Percentiles rank a stretch among this genome's conserved stretches.
Conservation (phyloP, 1,140 invertebrate genomes). For the Achatina immaculata region DNA sequence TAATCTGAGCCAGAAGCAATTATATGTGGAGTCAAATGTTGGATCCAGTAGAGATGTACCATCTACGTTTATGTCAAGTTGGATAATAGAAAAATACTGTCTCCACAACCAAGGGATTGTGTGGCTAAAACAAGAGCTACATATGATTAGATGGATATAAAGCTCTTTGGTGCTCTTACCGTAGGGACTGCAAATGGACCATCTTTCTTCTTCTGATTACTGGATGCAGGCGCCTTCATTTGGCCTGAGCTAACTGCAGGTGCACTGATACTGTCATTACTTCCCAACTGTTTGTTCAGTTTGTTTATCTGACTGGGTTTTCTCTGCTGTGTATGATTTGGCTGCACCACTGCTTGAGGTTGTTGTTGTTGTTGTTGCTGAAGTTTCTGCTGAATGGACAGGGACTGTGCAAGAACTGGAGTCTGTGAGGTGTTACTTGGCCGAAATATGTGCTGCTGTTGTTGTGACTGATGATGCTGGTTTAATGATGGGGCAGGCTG, state of each 20-base stretch:
- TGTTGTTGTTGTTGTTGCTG: background rate
- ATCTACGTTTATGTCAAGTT: too few species aligned
- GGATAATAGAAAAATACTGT: too few species aligned
- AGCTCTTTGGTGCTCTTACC: constrained; percentile 13
- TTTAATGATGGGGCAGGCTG: constrained; percentile 12
- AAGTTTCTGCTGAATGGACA: constrained; percentile 15
- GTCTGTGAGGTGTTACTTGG: constrained; percentile 3
- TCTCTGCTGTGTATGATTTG: background rate
- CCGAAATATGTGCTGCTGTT: constrained; percentile 1
- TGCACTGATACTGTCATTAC: constrained; percentile 15
- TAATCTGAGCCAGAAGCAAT: too few species aligned
- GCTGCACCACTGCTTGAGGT: background rate
- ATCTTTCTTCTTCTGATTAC: constrained; percentile 29
- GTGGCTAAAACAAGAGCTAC: too few species aligned
- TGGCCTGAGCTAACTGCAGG: constrained; percentile 28
- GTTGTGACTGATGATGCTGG: constrained; percentile 19
- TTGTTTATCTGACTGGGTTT: constrained; percentile 12
- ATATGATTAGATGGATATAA: background rate
- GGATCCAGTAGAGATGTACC: too few species aligned
- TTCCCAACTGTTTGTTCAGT: background rate
- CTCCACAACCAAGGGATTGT: too few species aligned
- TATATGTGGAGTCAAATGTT: too few species aligned
- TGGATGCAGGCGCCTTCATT: background rate
- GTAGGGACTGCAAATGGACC: constrained; percentile 16
- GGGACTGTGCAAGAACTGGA: constrained; percentile 7